phyloP scores from a whole-genome alignment of 2,888 invertebrate species.

The Ochropacha duplaris region DNA sequence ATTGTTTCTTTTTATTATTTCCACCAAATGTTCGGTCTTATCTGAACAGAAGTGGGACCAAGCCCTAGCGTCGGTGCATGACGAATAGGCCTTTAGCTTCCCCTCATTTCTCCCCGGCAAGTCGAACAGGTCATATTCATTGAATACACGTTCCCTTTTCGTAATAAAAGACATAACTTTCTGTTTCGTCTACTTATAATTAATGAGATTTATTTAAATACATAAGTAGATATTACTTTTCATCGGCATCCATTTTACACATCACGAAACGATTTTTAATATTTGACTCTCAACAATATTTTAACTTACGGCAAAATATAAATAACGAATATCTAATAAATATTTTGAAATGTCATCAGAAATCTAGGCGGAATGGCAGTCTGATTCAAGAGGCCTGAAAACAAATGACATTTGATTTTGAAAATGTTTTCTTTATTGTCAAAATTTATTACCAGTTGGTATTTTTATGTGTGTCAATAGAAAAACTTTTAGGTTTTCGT shows the following conservation, averaged over 20 bases:
- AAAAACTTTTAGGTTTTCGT: too few relatives aligned
- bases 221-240: slow-evolving; percentile 53
- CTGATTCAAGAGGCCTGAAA: slow-evolving; percentile 41
- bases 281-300: slow-evolving; percentile 43
- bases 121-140: slow-evolving; percentile 69
- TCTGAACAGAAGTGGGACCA: slow-evolving; percentile 82
- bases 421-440: slow-evolving; percentile 30
- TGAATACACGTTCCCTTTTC: slow-evolving; percentile 75
- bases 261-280: slow-evolving; percentile 59
- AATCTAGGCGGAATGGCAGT: slow-evolving; percentile 64
- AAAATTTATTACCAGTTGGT: background rate
- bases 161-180: slow-evolving; percentile 75
- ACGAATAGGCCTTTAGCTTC: slow-evolving; percentile 80
- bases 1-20: slow-evolving; percentile 76
- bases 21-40: slow-evolving; percentile 81
- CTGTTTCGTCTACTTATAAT: slow-evolving; percentile 43
- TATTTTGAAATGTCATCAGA: slow-evolving; percentile 68
- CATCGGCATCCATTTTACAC: slow-evolving; percentile 67
- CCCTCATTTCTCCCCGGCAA: slow-evolving; percentile 78
- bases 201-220: slow-evolving; percentile 51
- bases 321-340: slow-evolving; percentile 51
- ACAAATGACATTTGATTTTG: slow-evolving; percentile 56
- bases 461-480: slow-evolving; percentile 3
- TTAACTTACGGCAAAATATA: slow-evolving; percentile 58
- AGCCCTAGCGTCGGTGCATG: slow-evolving; percentile 82